These are phyloP conservation scores for Staurois parvus DNA, from an alignment of 2,797 vertebrate genomes.

Conservation along the genomic window DNA sequence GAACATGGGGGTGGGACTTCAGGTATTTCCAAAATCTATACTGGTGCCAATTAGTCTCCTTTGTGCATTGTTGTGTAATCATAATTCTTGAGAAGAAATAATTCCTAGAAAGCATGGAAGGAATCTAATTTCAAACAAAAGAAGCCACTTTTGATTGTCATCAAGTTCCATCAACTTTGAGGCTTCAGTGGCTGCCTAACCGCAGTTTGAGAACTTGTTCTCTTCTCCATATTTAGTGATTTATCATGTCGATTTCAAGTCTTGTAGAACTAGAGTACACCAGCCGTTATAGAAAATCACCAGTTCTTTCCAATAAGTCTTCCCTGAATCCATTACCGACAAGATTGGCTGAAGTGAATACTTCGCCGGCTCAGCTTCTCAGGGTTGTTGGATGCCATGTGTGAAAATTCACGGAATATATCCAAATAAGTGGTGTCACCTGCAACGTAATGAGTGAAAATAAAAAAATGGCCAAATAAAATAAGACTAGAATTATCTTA, in stretches of 20 bases:
- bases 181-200: not conserved
- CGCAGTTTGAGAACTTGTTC: not conserved
- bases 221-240: not conserved
- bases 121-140: not conserved
- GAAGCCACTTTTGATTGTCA: not conserved
- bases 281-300: not conserved
- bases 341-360: constrained; percentile 83
- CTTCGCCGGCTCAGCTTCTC: constrained; percentile 89
- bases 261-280: not conserved
- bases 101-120: not conserved
- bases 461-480: constrained; percentile 28
- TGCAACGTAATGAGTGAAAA: constrained; percentile 70
- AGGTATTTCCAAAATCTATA: not conserved
- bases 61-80: not conserved
- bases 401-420: constrained; percentile 90
- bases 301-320: not conserved
- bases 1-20: not conserved
- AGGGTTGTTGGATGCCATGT: constrained; percentile 90
- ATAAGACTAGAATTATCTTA: not conserved
- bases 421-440: constrained; percentile 89
- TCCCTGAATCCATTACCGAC: constrained; percentile 71
- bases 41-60: not conserved
- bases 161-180: not conserved
- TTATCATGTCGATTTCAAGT: too few species aligned
- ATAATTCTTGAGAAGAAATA: not conserved